Percentiles rank a stretch among this genome's conserved stretches.
Conservation (phyloP, 2,888 invertebrate species). For the Nemapogon koenigi region DNA sequence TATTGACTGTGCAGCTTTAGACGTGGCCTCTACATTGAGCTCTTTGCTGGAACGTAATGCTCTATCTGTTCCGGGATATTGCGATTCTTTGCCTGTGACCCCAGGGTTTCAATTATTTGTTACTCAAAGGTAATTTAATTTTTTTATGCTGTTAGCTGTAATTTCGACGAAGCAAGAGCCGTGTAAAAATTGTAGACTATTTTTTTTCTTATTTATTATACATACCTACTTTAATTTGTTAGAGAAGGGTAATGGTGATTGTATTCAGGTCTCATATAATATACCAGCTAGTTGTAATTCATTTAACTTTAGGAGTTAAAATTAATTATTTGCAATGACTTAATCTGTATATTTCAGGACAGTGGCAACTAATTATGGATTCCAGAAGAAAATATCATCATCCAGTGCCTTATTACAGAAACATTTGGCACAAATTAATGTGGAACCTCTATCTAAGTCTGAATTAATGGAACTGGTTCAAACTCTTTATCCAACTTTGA, state of each 20-base stretch:
- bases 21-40: constrained; percentile 87
- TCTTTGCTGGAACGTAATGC: constrained; percentile 84
- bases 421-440: constrained; percentile 80
- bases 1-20: constrained; percentile 91
- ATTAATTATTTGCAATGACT: neutral
- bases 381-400: constrained; percentile 68
- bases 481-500: constrained; percentile 71
- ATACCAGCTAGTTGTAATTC: neutral
- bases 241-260: too few species aligned
- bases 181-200: too few species aligned
- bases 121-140: constrained; percentile 84
- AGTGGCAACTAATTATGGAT: constrained; percentile 65
- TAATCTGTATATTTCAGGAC: constrained; percentile 47
- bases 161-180: too few species aligned
- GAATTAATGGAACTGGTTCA: constrained; percentile 80
- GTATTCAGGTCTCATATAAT: too few species aligned
- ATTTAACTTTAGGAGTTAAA: neutral
- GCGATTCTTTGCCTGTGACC: constrained; percentile 79
- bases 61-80: constrained; percentile 87
- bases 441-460: constrained; percentile 76
- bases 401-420: constrained; percentile 78
- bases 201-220: too few species aligned
- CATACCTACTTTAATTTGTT: too few species aligned
- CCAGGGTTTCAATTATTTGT: constrained; percentile 93
- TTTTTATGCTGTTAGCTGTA: too few species aligned